Conservation (phyloP, 2,113 vertebrate species). For the Neoarius graeffei region DNA sequence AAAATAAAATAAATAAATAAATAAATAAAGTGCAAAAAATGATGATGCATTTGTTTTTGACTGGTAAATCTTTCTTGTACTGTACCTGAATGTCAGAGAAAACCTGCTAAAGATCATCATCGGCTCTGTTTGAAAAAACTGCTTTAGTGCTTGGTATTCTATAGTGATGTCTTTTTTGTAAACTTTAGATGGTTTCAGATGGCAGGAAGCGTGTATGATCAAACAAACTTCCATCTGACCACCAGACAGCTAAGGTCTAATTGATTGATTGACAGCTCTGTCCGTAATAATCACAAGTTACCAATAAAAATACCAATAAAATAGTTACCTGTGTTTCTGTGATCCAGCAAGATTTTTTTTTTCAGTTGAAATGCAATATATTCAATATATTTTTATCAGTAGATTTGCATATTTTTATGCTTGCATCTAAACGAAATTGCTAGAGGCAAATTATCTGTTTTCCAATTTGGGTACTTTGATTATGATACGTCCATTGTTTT, state of each 20-base stretch:
- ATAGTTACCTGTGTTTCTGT: too few relatives aligned
- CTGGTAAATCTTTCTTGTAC: neutral
- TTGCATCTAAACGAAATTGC: too few relatives aligned
- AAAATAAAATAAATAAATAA: too few relatives aligned
- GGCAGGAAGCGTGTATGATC: neutral
- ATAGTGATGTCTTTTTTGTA: neutral
- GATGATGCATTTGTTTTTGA: neutral
- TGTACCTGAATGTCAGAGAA: neutral
- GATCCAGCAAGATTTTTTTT: neutral
- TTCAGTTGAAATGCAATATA: neutral
- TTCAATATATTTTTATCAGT: neutral
- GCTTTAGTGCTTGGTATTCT: neutral
- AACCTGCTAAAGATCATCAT: neutral
- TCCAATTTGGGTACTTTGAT: too few relatives aligned
- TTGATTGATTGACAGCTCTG: neutral
- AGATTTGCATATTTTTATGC: neutral
- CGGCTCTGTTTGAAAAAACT: neutral
- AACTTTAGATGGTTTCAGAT: neutral
- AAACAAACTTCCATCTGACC: neutral
- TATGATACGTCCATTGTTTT: too few relatives aligned
- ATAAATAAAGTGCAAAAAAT: neutral
- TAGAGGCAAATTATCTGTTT: too few relatives aligned
- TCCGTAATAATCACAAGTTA: neutral
- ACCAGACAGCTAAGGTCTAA: neutral
- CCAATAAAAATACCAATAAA: too few relatives aligned